Percentiles rank a stretch among this genome's conserved stretches.
Evolutionary conservation across 2,888 invertebrate species (phyloP).

Genomic region (Clunio marinus): DNA sequence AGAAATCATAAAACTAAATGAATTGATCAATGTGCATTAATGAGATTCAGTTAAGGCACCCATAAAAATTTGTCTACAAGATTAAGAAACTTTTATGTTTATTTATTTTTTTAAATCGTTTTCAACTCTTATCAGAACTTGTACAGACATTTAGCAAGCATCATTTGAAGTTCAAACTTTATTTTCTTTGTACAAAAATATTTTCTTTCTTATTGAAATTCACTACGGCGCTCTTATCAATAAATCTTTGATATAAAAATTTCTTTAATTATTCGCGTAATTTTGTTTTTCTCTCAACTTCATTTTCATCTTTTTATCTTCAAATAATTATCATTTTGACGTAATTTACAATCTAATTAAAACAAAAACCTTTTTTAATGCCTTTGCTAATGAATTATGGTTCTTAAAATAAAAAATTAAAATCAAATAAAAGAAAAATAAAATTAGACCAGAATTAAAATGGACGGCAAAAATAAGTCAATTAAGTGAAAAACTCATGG

Average conservation of each 20-base stretch:
- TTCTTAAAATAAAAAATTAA: slow-evolving; percentile 11
- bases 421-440: background rate
- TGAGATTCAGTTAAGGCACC: background rate
- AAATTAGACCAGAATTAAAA: slow-evolving; percentile 29
- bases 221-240: slow-evolving; percentile 12
- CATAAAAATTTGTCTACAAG: background rate
- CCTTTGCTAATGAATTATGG: background rate
- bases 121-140: too few species aligned
- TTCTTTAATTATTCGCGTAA: background rate
- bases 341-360: background rate
- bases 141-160: background rate
- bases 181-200: slow-evolving; percentile 15
- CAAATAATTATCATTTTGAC: too few species aligned
- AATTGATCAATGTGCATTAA: slow-evolving; percentile 15
- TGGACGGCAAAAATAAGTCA: slow-evolving; percentile 34
- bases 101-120: background rate
- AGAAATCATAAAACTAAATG: too few species aligned
- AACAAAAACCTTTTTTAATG: background rate
- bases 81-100: too few species aligned
- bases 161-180: background rate
- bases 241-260: slow-evolving; percentile 32
- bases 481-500: background rate
- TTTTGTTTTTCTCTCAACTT: background rate
- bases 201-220: background rate
- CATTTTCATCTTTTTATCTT: too few species aligned